phyloP scores from a whole-genome alignment of 2,113 vertebrate genomes.

The Passerina amoena region DNA sequence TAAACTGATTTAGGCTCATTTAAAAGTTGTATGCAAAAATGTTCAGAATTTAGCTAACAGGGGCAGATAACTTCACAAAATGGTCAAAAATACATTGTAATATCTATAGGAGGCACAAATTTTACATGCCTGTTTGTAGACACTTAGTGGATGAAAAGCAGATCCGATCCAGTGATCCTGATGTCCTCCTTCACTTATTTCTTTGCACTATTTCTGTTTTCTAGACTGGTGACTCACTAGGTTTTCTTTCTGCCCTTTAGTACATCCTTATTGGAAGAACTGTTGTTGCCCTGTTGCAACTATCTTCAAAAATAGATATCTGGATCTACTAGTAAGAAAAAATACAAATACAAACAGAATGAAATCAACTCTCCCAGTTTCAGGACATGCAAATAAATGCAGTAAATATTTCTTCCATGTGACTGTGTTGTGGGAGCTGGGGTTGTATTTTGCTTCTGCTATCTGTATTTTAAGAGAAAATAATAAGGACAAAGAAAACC shows the following conservation, averaged over 20 bases:
- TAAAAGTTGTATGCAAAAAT: neutral
- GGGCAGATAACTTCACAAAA: neutral
- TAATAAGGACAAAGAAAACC: neutral
- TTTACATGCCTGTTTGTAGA: neutral
- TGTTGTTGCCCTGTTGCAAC: neutral
- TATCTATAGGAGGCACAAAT: neutral
- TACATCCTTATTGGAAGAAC: neutral
- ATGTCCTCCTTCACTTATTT: neutral
- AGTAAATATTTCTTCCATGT: neutral
- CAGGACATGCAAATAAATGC: neutral
- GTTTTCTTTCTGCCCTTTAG: neutral
- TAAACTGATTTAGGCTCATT: slow-evolving; percentile 52
- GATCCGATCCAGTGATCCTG: neutral
- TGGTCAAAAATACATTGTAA: neutral
- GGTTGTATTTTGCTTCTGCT: neutral
- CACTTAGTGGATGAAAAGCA: neutral
- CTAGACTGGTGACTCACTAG: neutral
- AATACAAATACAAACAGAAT: neutral
- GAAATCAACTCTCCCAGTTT: neutral
- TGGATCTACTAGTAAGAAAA: neutral
- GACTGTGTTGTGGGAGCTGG: neutral
- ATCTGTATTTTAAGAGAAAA: neutral
- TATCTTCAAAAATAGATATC: neutral
- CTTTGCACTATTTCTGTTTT: neutral
- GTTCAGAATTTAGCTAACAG: neutral